Evolutionary conservation across 2,797 vertebrate species (phyloP).

Genomic region (Neomorphus geoffroyi): DNA sequence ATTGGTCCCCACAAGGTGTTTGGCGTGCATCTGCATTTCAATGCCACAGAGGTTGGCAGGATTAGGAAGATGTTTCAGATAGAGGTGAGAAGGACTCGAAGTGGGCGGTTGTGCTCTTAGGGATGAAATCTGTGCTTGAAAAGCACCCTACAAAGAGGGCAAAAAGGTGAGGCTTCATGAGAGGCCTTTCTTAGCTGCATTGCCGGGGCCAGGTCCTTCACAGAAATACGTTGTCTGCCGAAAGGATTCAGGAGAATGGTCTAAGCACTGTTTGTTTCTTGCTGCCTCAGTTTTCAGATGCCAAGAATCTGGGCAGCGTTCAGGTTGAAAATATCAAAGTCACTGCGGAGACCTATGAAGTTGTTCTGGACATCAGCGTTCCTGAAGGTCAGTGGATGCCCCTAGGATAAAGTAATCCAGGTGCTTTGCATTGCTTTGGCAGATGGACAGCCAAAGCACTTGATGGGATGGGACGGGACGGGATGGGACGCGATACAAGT

Average conservation of each 20-base stretch:
- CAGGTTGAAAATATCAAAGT: constrained; percentile 85
- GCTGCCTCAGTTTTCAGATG: constrained; percentile 84
- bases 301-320: constrained; percentile 84
- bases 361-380: constrained; percentile 83
- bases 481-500: no score
- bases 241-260: neutral
- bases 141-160: neutral
- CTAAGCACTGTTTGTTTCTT: neutral
- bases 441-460: neutral
- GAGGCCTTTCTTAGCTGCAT: neutral
- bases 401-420: neutral
- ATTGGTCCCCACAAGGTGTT: constrained; percentile 73
- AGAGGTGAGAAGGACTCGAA: constrained; percentile 78
- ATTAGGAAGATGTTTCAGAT: constrained; percentile 83
- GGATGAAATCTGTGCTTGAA: neutral
- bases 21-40: constrained; percentile 79
- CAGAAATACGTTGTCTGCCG: neutral
- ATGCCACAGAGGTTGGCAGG: constrained; percentile 73
- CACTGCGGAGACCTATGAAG: constrained; percentile 87
- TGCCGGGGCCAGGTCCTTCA: neutral
- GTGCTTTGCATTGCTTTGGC: neutral
- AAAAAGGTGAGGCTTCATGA: neutral
- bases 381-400: constrained; percentile 79
- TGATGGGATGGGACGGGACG: no score
- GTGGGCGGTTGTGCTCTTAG: neutral